These are phyloP conservation scores for Xestia ashworthii DNA, from an alignment of 2,888 invertebrate genomes.

Conservation along the genomic window DNA sequence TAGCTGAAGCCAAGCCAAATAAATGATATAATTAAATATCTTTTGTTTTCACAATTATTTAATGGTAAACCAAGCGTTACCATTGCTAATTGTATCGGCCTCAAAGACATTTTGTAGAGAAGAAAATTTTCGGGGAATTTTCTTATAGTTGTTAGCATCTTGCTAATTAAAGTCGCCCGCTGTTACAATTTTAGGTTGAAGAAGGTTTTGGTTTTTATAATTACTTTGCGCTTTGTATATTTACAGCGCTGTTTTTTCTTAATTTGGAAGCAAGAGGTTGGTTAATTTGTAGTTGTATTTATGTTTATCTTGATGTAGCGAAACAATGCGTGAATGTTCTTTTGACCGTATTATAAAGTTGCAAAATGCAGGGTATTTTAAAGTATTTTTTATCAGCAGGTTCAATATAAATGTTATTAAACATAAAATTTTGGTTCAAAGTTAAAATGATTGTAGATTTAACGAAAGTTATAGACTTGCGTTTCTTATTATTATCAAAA, in stretches of 20 bases:
- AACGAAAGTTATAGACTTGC: background rate
- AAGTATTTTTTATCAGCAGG: no score
- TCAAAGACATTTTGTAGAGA: conserved; percentile 36
- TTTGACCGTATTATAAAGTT: background rate
- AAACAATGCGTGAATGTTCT: background rate
- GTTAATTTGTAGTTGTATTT: background rate
- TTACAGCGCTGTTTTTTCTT: background rate
- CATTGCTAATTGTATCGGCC: conserved; percentile 44
- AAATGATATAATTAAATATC: background rate
- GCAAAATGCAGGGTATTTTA: background rate
- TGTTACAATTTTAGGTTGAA: conserved; percentile 39
- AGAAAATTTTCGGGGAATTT: conserved; percentile 40
- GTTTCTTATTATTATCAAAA: background rate
- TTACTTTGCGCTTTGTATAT: conserved; percentile 39
- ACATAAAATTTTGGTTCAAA: background rate
- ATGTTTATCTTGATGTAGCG: background rate
- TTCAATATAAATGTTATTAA: background rate
- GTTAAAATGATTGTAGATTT: background rate
- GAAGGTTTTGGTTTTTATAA: conserved; percentile 47
- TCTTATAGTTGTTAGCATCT: conserved; percentile 29
- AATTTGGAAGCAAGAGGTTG: background rate
- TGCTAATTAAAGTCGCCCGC: conserved; percentile 52
- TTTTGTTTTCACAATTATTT: conserved; percentile 5
- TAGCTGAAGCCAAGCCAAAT: background rate
- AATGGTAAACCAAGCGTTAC: conserved; percentile 17